phyloP scores from a whole-genome alignment of 2,888 invertebrate genomes.

The Lymantria dispar region DNA sequence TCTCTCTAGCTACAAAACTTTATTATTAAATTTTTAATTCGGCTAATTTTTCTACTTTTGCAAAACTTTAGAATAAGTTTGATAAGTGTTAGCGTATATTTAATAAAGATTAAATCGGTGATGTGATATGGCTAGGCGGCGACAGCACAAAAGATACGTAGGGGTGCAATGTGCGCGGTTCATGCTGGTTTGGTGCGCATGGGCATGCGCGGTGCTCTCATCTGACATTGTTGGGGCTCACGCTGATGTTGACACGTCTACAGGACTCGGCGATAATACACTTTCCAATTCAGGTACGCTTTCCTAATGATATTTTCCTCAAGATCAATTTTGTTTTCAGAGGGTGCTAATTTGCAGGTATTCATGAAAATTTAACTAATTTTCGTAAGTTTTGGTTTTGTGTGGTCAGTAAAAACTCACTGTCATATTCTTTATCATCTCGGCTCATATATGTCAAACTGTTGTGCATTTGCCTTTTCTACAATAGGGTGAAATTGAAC shows the following conservation, averaged over 20 bases:
- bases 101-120: constrained; percentile 49
- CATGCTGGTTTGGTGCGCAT: constrained; percentile 60
- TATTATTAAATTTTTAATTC: constrained; percentile 4
- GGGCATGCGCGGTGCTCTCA: constrained; percentile 68
- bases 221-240: constrained; percentile 51
- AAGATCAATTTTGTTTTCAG: not conserved
- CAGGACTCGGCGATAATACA: constrained; percentile 74
- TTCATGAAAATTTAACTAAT: not conserved
- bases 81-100: constrained; percentile 26
- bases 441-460: too few species aligned
- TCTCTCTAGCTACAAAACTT: constrained; percentile 13
- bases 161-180: constrained; percentile 42
- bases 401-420: not conserved
- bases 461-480: too few species aligned
- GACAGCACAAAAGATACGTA: constrained; percentile 36
- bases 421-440: not conserved
- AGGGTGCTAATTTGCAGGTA: not conserved
- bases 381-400: not conserved
- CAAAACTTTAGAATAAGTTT: constrained; percentile 28
- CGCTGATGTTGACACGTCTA: constrained; percentile 75
- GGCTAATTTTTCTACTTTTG: constrained; percentile 14
- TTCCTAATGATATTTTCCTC: not conserved
- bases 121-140: constrained; percentile 75
- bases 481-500: too few species aligned
- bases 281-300: constrained; percentile 70